Evolutionary conservation across 2,888 invertebrate species (phyloP).

Genomic region (Machimus atricapillus): DNA sequence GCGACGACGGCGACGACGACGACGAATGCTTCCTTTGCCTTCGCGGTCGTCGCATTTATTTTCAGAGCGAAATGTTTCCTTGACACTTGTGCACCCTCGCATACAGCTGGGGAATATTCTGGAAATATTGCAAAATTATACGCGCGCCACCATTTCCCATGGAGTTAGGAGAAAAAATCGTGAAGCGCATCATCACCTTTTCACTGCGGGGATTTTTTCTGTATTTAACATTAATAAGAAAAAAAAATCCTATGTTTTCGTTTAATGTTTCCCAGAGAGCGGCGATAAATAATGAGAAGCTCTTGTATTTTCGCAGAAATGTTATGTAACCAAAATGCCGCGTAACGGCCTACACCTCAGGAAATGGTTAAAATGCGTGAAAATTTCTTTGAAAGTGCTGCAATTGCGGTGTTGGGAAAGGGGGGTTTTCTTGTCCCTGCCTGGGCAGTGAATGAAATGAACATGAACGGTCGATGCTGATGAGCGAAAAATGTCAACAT

Average conservation of each 20-base stretch:
- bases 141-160: neutral
- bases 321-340: neutral
- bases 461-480: neutral
- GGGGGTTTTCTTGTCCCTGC: neutral
- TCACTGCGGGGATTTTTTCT: neutral
- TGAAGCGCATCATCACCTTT: neutral
- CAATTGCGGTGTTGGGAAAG: neutral
- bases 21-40: neutral
- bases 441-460: neutral
- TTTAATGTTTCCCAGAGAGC: neutral
- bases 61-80: neutral
- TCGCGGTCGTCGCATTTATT: neutral
- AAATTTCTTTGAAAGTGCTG: neutral
- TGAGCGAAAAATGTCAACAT: slow-evolving; percentile 42
- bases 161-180: neutral
- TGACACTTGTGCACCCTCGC: neutral
- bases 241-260: neutral
- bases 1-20: too few relatives aligned
- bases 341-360: neutral
- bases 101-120: neutral
- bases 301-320: neutral
- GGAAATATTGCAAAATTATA: neutral
- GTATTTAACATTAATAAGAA: neutral
- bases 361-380: neutral
- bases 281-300: neutral